Conservation (phyloP, 2,797 vertebrate genomes). For the Tapera naevia region DNA sequence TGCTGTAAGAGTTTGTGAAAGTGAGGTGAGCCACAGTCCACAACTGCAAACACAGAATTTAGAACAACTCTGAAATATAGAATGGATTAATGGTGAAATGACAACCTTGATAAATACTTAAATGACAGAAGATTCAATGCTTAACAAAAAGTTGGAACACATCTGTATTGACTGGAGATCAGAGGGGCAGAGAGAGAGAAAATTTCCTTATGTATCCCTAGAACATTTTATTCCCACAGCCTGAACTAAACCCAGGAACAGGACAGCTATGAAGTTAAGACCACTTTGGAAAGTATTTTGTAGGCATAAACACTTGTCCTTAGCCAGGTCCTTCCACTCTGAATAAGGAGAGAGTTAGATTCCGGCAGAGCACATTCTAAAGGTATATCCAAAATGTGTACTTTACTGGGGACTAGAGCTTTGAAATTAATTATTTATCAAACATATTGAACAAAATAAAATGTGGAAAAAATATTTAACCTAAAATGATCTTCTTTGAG, state of each 20-base stretch:
- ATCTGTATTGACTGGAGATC: neutral
- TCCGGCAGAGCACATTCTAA: neutral
- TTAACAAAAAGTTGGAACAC: neutral
- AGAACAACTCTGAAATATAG: neutral
- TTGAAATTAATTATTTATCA: neutral
- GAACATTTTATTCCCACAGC: neutral
- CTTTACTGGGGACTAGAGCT: neutral
- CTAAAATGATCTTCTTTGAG: neutral
- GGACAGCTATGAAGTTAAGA: neutral
- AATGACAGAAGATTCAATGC: neutral
- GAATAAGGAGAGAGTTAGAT: neutral
- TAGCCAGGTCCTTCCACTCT: neutral
- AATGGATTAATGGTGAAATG: neutral
- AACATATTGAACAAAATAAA: neutral
- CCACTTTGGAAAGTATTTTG: neutral
- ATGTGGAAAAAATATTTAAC: fast-evolving
- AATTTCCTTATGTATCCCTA: neutral
- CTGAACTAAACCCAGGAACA: neutral
- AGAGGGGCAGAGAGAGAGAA: neutral
- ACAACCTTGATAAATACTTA: neutral
- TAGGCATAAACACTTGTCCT: neutral
- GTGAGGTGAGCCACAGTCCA: neutral
- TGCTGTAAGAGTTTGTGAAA: neutral
- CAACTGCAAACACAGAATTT: neutral
- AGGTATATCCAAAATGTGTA: neutral